Conservation (phyloP, 2,113 vertebrate genomes). For the Semicossyphus pulcher region DNA sequence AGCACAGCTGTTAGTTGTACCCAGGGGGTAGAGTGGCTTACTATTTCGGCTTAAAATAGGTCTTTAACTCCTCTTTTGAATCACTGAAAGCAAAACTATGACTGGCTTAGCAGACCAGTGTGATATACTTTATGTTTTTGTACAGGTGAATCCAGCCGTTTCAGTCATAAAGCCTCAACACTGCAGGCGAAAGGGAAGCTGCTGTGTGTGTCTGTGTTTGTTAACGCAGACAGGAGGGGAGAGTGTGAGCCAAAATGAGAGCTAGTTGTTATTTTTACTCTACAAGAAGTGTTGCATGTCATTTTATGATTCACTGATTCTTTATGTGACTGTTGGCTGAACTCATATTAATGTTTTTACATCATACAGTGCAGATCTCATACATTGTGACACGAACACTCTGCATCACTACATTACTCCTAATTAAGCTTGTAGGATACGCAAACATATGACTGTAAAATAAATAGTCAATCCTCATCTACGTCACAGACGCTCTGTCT, state of each 20-base stretch:
- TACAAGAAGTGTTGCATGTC: background rate
- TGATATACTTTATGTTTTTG: background rate
- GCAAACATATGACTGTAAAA: slow-evolving; percentile 22
- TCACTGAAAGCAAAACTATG: background rate
- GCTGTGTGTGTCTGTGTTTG: background rate
- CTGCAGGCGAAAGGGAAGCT: too few relatives aligned
- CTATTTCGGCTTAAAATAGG: slow-evolving; percentile 15
- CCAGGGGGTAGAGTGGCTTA: background rate
- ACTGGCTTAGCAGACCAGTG: background rate
- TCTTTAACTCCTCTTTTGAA: background rate
- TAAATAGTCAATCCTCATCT: slow-evolving; percentile 29
- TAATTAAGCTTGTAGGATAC: slow-evolving; percentile 20
- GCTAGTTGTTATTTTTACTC: slow-evolving; percentile 9
- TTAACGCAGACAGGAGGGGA: background rate
- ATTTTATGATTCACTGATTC: slow-evolving; percentile 25
- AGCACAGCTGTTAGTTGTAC: background rate
- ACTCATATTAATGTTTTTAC: slow-evolving; percentile 40
- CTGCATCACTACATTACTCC: slow-evolving; percentile 13
- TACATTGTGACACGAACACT: slow-evolving; percentile 17
- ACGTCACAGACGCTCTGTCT: background rate
- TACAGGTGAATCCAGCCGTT: background rate
- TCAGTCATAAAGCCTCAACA: too few relatives aligned
- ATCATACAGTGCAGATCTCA: background rate
- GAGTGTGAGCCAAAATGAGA: background rate
- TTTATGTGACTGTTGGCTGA: slow-evolving; percentile 24